phyloP scores from a whole-genome alignment of 2,888 invertebrate species.

The Drosophila planitibia region DNA sequence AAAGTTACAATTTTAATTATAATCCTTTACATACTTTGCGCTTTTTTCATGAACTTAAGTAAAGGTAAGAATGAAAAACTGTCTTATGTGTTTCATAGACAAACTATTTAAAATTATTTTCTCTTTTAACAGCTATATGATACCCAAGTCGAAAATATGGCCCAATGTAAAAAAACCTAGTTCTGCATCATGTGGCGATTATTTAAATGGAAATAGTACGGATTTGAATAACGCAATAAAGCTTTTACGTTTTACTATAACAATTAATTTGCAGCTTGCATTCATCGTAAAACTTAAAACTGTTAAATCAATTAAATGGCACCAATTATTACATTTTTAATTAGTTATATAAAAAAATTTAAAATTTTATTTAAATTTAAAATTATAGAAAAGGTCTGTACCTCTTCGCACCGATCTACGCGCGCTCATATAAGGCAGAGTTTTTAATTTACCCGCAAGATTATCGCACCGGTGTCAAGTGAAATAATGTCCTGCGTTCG shows the following conservation, averaged over 20 bases:
- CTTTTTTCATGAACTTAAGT: neutral
- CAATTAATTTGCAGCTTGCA: neutral
- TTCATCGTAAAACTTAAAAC: neutral
- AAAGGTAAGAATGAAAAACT: neutral
- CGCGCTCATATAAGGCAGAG: no score
- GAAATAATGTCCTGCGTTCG: no score
- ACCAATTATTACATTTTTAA: neutral
- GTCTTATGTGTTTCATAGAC: neutral
- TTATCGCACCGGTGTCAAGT: no score
- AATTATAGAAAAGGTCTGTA: no score
- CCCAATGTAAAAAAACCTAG: neutral
- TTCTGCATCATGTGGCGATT: neutral
- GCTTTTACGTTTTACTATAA: neutral
- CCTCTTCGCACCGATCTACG: no score
- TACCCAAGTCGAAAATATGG: neutral
- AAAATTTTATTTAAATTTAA: no score
- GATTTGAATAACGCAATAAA: neutral
- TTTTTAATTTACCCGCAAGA: no score
- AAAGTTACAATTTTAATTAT: constrained; percentile 1
- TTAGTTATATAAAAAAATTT: no score
- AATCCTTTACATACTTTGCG: neutral
- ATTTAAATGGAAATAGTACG: neutral
- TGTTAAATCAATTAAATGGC: neutral
- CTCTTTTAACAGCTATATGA: neutral
- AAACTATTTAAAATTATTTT: neutral